Conservation (phyloP, 2,113 vertebrate genomes). For the Leucopternis melanops region DNA sequence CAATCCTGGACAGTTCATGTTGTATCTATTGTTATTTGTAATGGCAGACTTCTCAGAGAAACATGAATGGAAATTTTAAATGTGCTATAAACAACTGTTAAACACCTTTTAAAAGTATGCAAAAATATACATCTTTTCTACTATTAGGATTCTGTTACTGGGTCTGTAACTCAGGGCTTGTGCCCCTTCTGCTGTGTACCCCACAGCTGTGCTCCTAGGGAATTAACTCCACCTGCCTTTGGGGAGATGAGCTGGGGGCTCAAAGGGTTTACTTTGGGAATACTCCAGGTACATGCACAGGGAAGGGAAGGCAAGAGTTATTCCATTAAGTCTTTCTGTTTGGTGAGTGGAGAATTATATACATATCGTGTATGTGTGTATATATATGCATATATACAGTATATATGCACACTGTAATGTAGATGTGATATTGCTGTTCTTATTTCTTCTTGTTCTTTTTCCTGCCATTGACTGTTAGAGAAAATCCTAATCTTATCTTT, state of each 20-base stretch:
- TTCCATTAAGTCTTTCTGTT: background rate
- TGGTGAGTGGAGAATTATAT: background rate
- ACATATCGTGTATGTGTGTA: accelerated
- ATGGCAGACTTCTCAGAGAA: too few relatives aligned
- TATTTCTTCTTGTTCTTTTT: background rate
- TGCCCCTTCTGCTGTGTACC: background rate
- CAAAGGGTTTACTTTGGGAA: background rate
- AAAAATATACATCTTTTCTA: background rate
- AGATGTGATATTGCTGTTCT: background rate
- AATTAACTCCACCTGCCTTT: background rate
- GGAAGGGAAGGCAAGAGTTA: background rate
- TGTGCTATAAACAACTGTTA: constrained; percentile 14
- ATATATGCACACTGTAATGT: background rate
- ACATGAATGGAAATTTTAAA: background rate
- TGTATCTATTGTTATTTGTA: too few relatives aligned
- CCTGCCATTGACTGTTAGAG: background rate
- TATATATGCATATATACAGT: background rate
- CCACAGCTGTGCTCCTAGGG: background rate
- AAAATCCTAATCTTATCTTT: background rate
- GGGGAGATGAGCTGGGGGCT: background rate
- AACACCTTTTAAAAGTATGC: background rate
- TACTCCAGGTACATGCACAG: background rate
- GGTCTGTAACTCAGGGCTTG: background rate
- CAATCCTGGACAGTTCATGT: background rate
- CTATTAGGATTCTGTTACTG: background rate